These are phyloP conservation scores for Lycia hirtaria DNA, from an alignment of 2,888 invertebrate genomes.

Conservation along the genomic window DNA sequence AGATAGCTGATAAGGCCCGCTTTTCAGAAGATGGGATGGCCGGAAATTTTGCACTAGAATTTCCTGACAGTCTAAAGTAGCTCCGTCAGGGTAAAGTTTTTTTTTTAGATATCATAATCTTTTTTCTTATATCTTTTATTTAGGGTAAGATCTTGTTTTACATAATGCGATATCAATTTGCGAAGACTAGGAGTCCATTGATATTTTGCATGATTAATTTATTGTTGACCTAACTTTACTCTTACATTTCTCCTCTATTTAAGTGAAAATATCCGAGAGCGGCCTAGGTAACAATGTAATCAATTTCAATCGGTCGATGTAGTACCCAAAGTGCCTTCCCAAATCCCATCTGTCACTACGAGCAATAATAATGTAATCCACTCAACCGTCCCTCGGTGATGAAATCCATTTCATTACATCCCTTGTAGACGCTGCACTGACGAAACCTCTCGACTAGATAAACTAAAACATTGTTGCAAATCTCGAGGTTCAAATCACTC, in stretches of 20 bases:
- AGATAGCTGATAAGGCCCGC: too few relatives aligned
- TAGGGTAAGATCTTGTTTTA: too few relatives aligned
- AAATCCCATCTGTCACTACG: conserved; percentile 49
- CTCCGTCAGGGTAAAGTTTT: too few relatives aligned
- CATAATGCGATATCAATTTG: too few relatives aligned
- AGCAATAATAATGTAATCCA: conserved; percentile 70
- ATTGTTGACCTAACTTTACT: too few relatives aligned
- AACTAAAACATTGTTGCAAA: conserved; percentile 78
- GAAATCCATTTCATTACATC: conserved; percentile 74
- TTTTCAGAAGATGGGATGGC: too few relatives aligned
- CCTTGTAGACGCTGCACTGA: conserved; percentile 68
- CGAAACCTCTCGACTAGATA: conserved; percentile 62
- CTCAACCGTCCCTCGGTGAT: conserved; percentile 63
- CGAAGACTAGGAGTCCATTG: too few relatives aligned
- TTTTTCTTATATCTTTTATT: too few relatives aligned
- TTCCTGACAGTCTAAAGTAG: too few relatives aligned
- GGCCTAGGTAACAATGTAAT: conserved; percentile 39
- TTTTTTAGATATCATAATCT: too few relatives aligned
- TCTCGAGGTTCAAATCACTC: conserved; percentile 56
- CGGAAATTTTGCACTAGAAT: too few relatives aligned
- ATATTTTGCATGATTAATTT: too few relatives aligned
- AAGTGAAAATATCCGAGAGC: conserved; percentile 32
- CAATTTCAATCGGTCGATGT: conserved; percentile 38
- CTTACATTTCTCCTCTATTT: conserved; percentile 10
- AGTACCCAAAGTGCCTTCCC: conserved; percentile 41